These are phyloP conservation scores for Coregonus clupeaformis DNA, from an alignment of 2,113 vertebrate species.

Conservation along the genomic window DNA sequence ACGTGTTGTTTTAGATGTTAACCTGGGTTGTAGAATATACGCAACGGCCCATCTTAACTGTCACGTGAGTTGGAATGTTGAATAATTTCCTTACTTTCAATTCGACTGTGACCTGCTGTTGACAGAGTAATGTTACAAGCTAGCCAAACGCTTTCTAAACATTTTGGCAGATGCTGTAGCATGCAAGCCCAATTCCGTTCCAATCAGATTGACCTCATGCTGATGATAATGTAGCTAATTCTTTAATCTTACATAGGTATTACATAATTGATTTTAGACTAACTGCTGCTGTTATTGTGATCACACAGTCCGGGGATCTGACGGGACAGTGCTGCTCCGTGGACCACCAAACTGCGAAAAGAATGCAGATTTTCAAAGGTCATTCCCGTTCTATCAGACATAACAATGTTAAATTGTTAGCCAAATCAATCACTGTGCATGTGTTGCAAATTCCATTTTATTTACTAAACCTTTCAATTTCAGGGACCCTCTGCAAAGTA, in stretches of 20 bases:
- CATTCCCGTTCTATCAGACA: conserved; percentile 6
- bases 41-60: neutral
- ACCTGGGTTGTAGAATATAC: neutral
- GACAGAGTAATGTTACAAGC: too few relatives aligned
- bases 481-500: conserved; percentile 78
- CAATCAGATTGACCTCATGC: too few relatives aligned
- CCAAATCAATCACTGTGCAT: neutral
- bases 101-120: too few relatives aligned
- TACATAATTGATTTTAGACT: too few relatives aligned
- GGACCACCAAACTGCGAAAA: conserved; percentile 86
- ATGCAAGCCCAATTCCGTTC: too few relatives aligned
- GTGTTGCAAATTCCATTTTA: neutral
- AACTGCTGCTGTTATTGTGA: neutral
- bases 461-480: conserved; percentile 20
- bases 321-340: conserved; percentile 82
- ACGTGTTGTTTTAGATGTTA: neutral
- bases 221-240: too few relatives aligned
- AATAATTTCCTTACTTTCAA: neutral
- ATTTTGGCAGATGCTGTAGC: too few relatives aligned
- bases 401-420: neutral
- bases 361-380: conserved; percentile 79
- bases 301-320: conserved; percentile 83
- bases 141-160: too few relatives aligned
- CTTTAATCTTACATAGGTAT: too few relatives aligned
- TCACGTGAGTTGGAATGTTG: neutral